These are phyloP conservation scores for Achlya flavicornis DNA, from an alignment of 2,888 invertebrate genomes.

Conservation along the genomic window DNA sequence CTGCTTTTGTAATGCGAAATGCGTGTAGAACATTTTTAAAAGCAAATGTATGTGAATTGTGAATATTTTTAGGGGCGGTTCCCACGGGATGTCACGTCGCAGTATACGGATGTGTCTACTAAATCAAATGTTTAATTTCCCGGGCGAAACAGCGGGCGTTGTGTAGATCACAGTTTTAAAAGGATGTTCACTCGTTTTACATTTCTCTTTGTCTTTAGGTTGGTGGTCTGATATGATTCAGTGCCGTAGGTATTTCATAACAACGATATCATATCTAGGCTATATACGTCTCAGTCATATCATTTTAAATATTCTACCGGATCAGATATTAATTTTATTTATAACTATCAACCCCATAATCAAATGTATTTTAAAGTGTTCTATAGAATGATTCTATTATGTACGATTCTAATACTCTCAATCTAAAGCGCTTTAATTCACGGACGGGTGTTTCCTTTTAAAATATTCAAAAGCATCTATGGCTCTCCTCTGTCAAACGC, in stretches of 20 bases:
- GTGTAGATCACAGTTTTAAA: conserved; percentile 55
- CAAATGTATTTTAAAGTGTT: not conserved
- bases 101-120: conserved; percentile 62
- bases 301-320: not conserved
- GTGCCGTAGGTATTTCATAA: not conserved
- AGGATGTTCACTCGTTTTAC: conserved; percentile 36
- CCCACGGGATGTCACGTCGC: conserved; percentile 64
- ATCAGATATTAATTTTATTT: not conserved
- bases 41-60: conserved; percentile 41
- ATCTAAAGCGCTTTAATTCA: conserved; percentile 40
- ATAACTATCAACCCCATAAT: not conserved
- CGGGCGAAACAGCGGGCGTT: conserved; percentile 64
- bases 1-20: conserved; percentile 51
- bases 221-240: conserved; percentile 9
- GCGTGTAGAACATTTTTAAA: conserved; percentile 59
- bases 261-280: not conserved
- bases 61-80: conserved; percentile 38
- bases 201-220: conserved; percentile 30
- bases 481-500: conserved; percentile 67
- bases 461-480: conserved; percentile 68
- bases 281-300: not conserved
- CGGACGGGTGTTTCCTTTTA: conserved; percentile 52
- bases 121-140: conserved; percentile 78
- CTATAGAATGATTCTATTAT: not conserved
- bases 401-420: not conserved